Percentiles rank a stretch among this genome's conserved stretches.
Conservation (phyloP, 2,113 vertebrate species). For the Opisthocomus hoazin region DNA sequence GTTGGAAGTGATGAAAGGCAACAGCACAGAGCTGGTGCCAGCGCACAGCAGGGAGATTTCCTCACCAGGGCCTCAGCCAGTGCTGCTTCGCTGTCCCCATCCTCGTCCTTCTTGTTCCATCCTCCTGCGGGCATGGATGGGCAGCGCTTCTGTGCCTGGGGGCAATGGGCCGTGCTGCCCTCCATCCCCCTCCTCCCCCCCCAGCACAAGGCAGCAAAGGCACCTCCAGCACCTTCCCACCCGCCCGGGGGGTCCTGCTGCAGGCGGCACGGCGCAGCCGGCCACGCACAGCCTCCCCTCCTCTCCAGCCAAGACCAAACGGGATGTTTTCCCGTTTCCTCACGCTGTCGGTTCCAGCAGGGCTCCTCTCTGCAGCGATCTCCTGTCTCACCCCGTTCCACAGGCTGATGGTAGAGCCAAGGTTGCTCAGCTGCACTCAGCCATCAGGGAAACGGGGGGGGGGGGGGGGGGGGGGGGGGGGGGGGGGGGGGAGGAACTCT, state of each 20-base stretch:
- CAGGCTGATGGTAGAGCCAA: fast-evolving
- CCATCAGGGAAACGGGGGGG: too few relatives aligned
- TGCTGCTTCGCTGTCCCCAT: too few relatives aligned
- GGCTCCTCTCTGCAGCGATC: background rate
- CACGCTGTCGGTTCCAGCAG: fast-evolving
- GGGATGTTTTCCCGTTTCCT: fast-evolving
- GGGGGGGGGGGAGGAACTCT: background rate
- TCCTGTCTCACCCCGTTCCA: too few relatives aligned
- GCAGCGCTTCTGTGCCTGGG: background rate
- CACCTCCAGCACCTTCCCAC: background rate
- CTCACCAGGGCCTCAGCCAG: background rate
- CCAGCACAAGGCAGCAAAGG: background rate
- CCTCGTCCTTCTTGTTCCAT: too few relatives aligned
- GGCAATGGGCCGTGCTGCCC: fast-evolving
- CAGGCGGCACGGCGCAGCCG: fast-evolving
- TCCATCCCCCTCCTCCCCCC: background rate
- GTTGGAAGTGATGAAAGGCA: background rate
- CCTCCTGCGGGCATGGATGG: too few relatives aligned
- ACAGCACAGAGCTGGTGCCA: too few relatives aligned
- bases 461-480: too few relatives aligned
- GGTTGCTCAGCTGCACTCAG: background rate
- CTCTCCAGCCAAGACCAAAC: fast-evolving
- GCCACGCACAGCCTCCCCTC: too few relatives aligned
- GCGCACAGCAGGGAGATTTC: fast-evolving
- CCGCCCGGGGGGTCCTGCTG: background rate